phyloP scores from a whole-genome alignment of 1,140 invertebrate genomes.

The Saccostrea echinata region DNA sequence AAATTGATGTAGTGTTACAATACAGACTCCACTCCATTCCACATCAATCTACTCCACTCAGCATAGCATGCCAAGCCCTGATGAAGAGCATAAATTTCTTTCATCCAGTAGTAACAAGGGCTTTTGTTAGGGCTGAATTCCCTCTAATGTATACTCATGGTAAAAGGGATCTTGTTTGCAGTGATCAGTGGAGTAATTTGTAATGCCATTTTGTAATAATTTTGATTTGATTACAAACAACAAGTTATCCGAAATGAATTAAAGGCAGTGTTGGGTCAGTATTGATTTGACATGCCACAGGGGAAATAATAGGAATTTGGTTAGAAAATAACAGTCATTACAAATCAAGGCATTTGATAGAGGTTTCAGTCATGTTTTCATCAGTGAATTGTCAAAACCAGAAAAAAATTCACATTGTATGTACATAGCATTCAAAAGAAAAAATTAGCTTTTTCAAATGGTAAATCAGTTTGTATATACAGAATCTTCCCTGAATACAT shows the following conservation, averaged over 20 bases:
- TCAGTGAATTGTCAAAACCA: neutral
- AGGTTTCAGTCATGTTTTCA: neutral
- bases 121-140: neutral
- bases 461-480: neutral
- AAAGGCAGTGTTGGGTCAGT: neutral
- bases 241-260: neutral
- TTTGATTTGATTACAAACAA: neutral
- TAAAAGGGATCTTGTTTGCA: neutral
- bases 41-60: no score
- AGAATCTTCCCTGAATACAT: neutral
- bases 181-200: neutral
- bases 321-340: neutral
- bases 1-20: no score
- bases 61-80: no score
- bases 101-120: neutral
- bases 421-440: neutral
- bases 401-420: neutral
- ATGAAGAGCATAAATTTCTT: neutral
- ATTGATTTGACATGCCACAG: neutral
- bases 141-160: neutral
- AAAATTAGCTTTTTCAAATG: neutral
- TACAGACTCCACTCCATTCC: no score
- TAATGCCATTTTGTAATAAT: slow-evolving; percentile 2
- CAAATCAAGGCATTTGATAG: neutral
- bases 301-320: neutral